These are phyloP conservation scores for Oncorhynchus kisutch DNA, from an alignment of 2,113 vertebrate genomes.

Conservation along the genomic window DNA sequence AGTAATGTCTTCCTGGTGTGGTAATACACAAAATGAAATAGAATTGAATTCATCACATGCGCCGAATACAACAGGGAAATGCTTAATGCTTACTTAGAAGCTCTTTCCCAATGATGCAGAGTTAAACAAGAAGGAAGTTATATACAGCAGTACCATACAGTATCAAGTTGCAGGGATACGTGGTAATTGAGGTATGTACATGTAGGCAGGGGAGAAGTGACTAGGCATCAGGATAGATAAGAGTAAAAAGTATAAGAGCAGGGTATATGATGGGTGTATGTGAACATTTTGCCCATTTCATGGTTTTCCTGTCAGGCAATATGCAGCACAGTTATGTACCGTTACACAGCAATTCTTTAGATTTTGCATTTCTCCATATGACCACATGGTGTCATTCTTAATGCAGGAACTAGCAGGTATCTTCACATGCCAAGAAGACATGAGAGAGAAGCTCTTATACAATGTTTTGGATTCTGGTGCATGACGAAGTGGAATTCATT, in stretches of 20 bases:
- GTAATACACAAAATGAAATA: too few relatives aligned
- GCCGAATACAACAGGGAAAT: too few relatives aligned
- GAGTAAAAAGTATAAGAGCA: neutral
- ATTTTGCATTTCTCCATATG: conserved; percentile 29
- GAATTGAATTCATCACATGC: too few relatives aligned
- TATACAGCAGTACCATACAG: too few relatives aligned
- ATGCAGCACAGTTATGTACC: neutral
- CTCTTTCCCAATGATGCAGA: too few relatives aligned
- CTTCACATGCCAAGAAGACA: neutral
- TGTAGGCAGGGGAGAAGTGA: too few relatives aligned
- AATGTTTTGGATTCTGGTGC: neutral
- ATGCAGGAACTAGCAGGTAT: neutral
- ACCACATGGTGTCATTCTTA: conserved; percentile 61
- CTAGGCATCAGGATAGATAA: neutral
- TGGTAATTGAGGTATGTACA: too few relatives aligned
- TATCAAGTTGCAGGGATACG: too few relatives aligned
- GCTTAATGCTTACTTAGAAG: too few relatives aligned
- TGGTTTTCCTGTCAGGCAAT: neutral
- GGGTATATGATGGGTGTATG: neutral
- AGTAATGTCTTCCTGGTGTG: too few relatives aligned
- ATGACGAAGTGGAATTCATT: neutral
- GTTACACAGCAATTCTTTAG: neutral
- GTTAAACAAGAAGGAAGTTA: too few relatives aligned
- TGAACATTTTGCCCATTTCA: neutral
- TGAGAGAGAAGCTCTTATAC: neutral